These are phyloP conservation scores for Enteromius radiatus DNA, from an alignment of 2,797 vertebrate species.

Conservation along the genomic window DNA sequence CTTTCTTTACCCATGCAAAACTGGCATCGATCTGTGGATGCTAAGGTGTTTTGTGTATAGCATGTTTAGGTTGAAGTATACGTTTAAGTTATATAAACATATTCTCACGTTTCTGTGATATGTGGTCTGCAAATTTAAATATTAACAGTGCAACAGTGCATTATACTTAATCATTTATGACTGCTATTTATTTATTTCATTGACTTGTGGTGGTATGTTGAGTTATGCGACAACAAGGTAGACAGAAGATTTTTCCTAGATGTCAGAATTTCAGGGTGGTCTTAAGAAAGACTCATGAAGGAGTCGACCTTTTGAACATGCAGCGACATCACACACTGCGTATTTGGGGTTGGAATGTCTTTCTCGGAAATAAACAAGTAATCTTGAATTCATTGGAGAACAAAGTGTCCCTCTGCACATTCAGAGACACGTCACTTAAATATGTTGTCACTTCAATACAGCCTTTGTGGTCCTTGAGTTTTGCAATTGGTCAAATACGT, in stretches of 20 bases:
- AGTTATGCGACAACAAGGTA: not conserved
- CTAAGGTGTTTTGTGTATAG: not conserved
- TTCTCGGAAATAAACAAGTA: constrained; percentile 33
- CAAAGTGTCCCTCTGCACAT: constrained; percentile 46
- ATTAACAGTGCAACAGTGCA: too few relatives aligned
- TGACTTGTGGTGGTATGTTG: not conserved
- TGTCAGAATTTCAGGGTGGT: constrained; percentile 17
- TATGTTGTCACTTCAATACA: constrained; percentile 30
- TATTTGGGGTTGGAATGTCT: constrained; percentile 31
- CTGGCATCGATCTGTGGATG: not conserved
- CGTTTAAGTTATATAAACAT: not conserved
- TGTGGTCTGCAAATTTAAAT: not conserved
- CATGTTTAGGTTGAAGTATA: not conserved
- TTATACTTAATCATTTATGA: not conserved
- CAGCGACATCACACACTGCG: constrained; percentile 20
- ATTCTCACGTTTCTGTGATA: not conserved
- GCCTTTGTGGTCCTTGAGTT: constrained; percentile 41
- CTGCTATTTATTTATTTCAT: not conserved
- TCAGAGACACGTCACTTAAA: constrained; percentile 30
- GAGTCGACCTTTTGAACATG: constrained; percentile 23
- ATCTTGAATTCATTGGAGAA: constrained; percentile 45
- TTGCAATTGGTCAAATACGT: constrained; percentile 32
- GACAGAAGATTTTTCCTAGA: not conserved
- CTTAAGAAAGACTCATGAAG: not conserved
- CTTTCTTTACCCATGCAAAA: not conserved